Base-by-base conservation (phyloP, 2,113 vertebrate species). In the Oncorhynchus masou region DNA sequence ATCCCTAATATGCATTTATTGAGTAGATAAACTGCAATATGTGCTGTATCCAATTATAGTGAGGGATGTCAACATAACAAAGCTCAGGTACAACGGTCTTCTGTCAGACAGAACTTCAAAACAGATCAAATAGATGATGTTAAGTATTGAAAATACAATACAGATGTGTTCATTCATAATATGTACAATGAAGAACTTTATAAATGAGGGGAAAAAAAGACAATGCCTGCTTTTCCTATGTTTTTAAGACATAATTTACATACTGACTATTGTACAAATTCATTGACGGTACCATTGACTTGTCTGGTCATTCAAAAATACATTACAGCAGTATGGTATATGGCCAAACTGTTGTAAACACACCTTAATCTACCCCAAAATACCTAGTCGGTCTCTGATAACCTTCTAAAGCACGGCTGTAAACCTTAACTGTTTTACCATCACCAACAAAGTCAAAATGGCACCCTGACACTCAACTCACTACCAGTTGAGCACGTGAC, bases 181-280 rank as follows among this genome's bases (percentile, higher is more conserved):
- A 34, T 68, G 27, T 68, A 16, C 67, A 68, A 34, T 68, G 15
- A 31, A 68, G 19, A 19, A 1, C 31, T 34, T 34, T 31, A 34
- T 19, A 68, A 67, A 34, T 6, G 5, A 34, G 31, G 29, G 4
- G 45, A n/a, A 45, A 11, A 27, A 45, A 71, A 54, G 64, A 68
- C 16, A 22, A 62, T 24, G 59, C n/a, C 24, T 62, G 59, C 5
- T 1, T 34, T 22, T 20, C 60, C 62, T 9, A 24, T 68, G 54
- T 68, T n/a, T 31, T 24, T 45, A 2, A 45, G 60, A 39, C 70
- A 68, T 31, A 73, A 39, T 29, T 75, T 81, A 79, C 75, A 84
- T 76, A 79, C 29, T 70, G n/a, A 45, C 49, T 76, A 70, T 48
- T 70, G 73, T 81, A 77, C 70, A 84, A 78, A 80, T 70, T 57